Base-by-base conservation (phyloP, 2,797 vertebrate genomes). In the Euphonia xanthogaster region DNA sequence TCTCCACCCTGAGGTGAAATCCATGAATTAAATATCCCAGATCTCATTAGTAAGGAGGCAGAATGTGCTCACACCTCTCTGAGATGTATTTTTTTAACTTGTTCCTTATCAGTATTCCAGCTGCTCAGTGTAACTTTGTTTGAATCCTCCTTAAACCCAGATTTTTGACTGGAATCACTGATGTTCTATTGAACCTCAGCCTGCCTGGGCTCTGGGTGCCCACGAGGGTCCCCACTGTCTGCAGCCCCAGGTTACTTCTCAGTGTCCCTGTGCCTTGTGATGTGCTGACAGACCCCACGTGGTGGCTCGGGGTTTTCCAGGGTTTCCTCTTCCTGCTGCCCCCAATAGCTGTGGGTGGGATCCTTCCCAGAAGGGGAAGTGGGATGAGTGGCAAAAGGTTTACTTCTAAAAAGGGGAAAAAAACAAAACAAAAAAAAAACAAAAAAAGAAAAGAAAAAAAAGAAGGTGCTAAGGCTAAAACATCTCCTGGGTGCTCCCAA, bases 251-350 rank as follows among this genome's bases (percentile, higher is more conserved):
- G 62, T 31, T 11, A 2, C 15, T 86, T 44, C 63, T 44, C 30
- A 2, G 37, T 37, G 35, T 14, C 7, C 45, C 44, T 2, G 0
- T 23, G 24, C 17, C 42, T 19, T 61, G 9, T 23, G 58, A 54
- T 47, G 20, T 6, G 3, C 31, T 44, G 28, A 30, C 48, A 45
- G 57, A n/a, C 0, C 11, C 30, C 61, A 5, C 3, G n/a, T 27
- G 8, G 2, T 20, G 37, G 7, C 58, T 78, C 14, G 28, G 66
- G 42, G 55, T 35, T 82, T 88, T 58, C 39, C 17, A 22, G 48
- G 51, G 2, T 60, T 94, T 88, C 82, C 70, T 25, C 2, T 54
- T 60, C 53, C 28, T 55, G 60, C 86, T 67, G 70, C 50, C 54
- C n/a, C 33, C 20, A 60, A 45, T 3, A 70, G 39, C 63, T 75